A percentile compares a stretch with the other conserved stretches of the same genome.
These are phyloP conservation scores for Cyprinodon variegatus DNA, from an alignment of 2,113 vertebrate species.

Conservation along the genomic window DNA sequence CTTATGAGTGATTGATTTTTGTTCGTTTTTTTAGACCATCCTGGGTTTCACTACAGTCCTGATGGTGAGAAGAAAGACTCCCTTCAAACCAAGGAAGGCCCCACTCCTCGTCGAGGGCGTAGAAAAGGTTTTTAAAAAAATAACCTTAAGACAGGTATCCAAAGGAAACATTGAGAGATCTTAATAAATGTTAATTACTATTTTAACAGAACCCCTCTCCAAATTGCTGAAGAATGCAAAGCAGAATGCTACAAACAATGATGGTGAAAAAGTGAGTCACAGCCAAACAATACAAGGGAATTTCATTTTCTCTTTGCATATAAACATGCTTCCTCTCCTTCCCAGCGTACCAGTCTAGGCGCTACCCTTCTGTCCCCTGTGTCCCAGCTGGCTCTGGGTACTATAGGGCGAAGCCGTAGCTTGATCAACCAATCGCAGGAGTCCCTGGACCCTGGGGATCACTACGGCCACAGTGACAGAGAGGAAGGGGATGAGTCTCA, in stretches of 20 bases:
- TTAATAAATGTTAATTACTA: background rate
- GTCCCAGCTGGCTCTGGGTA: constrained; percentile 80
- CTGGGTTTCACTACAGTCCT: constrained; percentile 89
- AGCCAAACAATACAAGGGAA: background rate
- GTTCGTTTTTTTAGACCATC: constrained; percentile 83
- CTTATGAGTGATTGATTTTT: background rate
- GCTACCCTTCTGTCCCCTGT: constrained; percentile 80
- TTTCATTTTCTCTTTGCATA: background rate
- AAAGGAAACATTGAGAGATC: background rate
- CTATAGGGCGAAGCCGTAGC: constrained; percentile 81
- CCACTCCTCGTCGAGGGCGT: constrained; percentile 84
- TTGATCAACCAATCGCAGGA: constrained; percentile 83
- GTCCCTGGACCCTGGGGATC: constrained; percentile 79
- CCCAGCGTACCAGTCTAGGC: constrained; percentile 80
- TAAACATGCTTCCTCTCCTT: constrained; percentile 18
- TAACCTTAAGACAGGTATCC: background rate
- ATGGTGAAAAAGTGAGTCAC: constrained; percentile 88
- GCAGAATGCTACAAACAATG: constrained; percentile 85
- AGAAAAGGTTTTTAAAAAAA: constrained; percentile 85
- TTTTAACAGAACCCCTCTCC: constrained; percentile 88
- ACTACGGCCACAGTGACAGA: constrained; percentile 81
- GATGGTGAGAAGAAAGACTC: constrained; percentile 82
- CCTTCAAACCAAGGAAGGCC: constrained; percentile 83
- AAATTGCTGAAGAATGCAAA: constrained; percentile 91
- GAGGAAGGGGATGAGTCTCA: constrained; percentile 76